Evolutionary conservation across 2,797 vertebrate species (phyloP).

Genomic region (Galaxias olidus): DNA sequence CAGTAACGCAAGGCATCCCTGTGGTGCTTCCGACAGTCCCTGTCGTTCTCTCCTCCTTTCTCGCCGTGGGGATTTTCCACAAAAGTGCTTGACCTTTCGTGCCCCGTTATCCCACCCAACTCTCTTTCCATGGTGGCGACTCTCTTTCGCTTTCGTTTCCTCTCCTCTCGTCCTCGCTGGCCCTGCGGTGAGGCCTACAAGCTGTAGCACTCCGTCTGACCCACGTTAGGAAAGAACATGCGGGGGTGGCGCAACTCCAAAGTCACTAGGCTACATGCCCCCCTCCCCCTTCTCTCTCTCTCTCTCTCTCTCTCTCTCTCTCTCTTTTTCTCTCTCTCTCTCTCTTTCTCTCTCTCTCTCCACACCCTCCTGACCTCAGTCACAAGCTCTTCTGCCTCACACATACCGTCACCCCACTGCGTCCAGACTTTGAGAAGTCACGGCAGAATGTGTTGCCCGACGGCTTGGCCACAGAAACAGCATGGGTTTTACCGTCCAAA

Average conservation of each 20-base stretch:
- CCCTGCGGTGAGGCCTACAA: neutral
- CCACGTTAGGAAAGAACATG: neutral
- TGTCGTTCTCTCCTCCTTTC: no score
- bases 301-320: conserved; percentile 6
- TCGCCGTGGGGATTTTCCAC: neutral
- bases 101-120: neutral
- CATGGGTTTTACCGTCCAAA: neutral
- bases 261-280: neutral
- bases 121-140: neutral
- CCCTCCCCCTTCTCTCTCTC: neutral
- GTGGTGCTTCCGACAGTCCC: no score
- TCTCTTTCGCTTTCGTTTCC: conserved; percentile 5
- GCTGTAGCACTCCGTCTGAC: neutral
- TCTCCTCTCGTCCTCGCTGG: neutral
- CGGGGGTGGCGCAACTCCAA: neutral
- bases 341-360: neutral
- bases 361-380: conserved; percentile 7
- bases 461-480: no score
- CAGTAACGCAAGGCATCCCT: no score
- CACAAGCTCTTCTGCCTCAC: neutral
- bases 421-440: no score
- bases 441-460: no score
- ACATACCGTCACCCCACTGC: neutral
- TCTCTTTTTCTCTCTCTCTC: neutral
- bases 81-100: neutral